Evolutionary conservation across 2,113 vertebrate genomes (phyloP).

Genomic region (Paradisaea rubra): DNA sequence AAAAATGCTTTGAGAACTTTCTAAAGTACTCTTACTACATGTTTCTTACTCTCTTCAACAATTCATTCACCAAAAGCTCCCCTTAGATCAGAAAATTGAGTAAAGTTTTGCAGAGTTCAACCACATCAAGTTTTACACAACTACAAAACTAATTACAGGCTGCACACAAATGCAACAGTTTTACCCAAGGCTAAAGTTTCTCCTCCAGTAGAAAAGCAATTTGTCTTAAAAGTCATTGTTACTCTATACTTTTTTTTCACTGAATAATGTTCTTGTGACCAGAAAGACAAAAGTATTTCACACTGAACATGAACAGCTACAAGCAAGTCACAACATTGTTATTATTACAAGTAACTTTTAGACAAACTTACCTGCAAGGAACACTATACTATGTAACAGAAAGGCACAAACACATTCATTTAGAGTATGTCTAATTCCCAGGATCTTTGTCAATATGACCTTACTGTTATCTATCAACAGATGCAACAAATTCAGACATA

Average conservation of each 20-base stretch:
- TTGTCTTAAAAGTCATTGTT: background rate
- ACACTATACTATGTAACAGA: background rate
- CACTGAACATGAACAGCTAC: background rate
- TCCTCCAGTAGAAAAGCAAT: background rate
- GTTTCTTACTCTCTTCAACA: background rate
- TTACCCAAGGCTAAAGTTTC: background rate
- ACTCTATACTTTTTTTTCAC: background rate
- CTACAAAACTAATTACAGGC: background rate
- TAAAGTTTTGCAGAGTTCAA: background rate
- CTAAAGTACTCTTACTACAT: background rate
- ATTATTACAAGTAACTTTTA: background rate
- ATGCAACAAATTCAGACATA: background rate
- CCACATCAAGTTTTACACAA: background rate
- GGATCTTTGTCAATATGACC: background rate
- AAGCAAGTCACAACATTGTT: background rate
- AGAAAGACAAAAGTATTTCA: background rate
- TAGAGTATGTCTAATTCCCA: background rate
- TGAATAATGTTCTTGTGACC: background rate
- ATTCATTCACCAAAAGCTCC: background rate
- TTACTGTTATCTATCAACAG: background rate
- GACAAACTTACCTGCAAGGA: background rate
- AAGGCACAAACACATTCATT: background rate
- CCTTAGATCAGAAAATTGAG: background rate
- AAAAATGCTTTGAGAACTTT: background rate
- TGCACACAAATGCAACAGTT: background rate